Evolutionary conservation across 2,888 invertebrate species (phyloP).

Genomic region (Andrena minutula): DNA sequence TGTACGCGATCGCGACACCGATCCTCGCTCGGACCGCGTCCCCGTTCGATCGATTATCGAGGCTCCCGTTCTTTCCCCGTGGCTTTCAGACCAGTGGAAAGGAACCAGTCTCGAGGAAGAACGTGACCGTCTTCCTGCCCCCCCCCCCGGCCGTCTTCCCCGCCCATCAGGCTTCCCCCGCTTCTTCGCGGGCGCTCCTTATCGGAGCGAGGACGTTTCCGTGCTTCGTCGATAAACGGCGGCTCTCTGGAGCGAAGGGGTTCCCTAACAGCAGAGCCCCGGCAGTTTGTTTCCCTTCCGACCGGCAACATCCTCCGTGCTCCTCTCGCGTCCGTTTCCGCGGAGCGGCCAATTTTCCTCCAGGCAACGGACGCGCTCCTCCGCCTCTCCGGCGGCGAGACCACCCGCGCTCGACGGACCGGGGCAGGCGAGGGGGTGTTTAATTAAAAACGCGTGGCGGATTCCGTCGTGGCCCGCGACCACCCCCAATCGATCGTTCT

Average conservation of each 20-base stretch:
- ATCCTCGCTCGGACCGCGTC: conserved; percentile 37
- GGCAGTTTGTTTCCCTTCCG: background rate
- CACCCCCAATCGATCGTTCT: conserved; percentile 48
- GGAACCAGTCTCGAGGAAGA: conserved; percentile 50
- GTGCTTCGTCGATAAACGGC: conserved; percentile 29
- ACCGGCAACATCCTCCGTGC: no score
- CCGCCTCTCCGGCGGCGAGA: background rate
- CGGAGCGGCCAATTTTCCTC: background rate
- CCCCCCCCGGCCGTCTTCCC: background rate
- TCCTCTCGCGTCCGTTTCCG: background rate
- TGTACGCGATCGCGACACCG: conserved; percentile 34
- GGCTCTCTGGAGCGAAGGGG: conserved; percentile 21
- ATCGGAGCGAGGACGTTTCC: conserved; percentile 29
- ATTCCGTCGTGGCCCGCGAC: conserved; percentile 30
- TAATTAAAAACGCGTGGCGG: conserved; percentile 47
- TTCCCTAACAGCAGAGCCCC: conserved; percentile 5
- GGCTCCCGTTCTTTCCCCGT: conserved; percentile 28
- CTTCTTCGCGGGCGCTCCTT: conserved; percentile 21
- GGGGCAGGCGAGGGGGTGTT: conserved; percentile 12
- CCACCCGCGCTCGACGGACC: background rate
- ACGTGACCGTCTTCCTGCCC: conserved; percentile 24
- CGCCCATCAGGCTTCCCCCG: background rate
- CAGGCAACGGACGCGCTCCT: background rate
- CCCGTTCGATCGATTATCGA: conserved; percentile 55
- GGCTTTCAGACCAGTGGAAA: conserved; percentile 46